These are phyloP conservation scores for Ophioderma brevispina DNA, from an alignment of 35 echinoderm and acorn worm genomes.

Conservation along the genomic window DNA sequence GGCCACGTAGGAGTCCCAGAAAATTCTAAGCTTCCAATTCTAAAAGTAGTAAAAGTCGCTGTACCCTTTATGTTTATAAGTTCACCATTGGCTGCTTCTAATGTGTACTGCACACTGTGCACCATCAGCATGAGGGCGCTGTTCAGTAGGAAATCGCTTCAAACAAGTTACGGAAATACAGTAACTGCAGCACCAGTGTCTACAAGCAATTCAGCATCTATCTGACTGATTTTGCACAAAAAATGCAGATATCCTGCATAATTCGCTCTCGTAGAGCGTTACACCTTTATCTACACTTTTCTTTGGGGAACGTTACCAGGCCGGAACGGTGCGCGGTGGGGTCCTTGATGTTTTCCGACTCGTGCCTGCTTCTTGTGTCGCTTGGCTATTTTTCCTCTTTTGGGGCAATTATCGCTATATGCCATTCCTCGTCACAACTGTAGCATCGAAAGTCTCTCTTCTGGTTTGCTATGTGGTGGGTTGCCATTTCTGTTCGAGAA, in stretches of 20 bases:
- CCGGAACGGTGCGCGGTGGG: slow-evolving; percentile 11
- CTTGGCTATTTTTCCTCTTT: no score
- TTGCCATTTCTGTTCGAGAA: no score
- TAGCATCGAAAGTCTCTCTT: background rate
- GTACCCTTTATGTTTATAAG: background rate
- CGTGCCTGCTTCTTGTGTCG: background rate
- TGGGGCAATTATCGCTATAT: background rate
- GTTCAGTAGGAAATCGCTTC: background rate
- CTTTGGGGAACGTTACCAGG: background rate
- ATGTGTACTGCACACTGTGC: background rate
- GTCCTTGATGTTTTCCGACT: slow-evolving; percentile 40
- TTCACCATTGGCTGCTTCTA: slow-evolving; percentile 15
- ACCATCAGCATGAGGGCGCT: background rate
- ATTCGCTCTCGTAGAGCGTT: background rate
- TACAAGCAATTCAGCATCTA: background rate
- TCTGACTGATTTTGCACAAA: background rate
- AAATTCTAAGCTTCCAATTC: background rate
- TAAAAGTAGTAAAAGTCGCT: background rate
- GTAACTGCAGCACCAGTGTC: background rate
- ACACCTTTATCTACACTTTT: background rate
- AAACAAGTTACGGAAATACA: background rate
- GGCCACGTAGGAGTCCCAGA: slow-evolving; percentile 40
- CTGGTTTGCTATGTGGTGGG: no score
- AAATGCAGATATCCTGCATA: background rate
- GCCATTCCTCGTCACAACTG: background rate